These are phyloP conservation scores for Sebastes minor DNA, from an alignment of 2,797 vertebrate species.

Conservation along the genomic window DNA sequence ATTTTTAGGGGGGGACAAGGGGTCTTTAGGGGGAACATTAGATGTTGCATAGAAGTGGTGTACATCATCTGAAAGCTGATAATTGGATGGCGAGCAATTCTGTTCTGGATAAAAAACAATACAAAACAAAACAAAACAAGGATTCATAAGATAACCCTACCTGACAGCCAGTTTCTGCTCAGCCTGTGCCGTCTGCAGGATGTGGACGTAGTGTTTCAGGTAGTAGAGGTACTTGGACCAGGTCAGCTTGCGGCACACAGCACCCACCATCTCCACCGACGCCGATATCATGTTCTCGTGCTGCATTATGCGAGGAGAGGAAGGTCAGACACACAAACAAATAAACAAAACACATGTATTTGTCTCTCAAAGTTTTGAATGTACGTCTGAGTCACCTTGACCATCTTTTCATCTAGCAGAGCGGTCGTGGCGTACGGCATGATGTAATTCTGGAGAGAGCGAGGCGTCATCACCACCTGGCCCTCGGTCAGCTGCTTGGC, in stretches of 20 bases:
- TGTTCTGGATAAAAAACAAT: too few relatives aligned
- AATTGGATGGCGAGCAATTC: too few relatives aligned
- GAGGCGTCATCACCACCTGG: slow-evolving; percentile 85
- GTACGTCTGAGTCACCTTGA: slow-evolving; percentile 83
- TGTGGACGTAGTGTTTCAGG: slow-evolving; percentile 92
- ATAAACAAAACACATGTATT: background rate
- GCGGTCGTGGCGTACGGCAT: slow-evolving; percentile 94
- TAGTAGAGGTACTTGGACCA: slow-evolving; percentile 96
- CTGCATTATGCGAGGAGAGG: slow-evolving; percentile 70
- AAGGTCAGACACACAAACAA: background rate
- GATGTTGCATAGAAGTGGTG: too few relatives aligned
- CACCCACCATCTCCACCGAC: slow-evolving; percentile 91
- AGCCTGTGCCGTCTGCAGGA: slow-evolving; percentile 88
- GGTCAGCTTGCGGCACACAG: slow-evolving; percentile 89
- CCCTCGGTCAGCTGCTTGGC: slow-evolving; percentile 92
- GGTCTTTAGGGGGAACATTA: too few relatives aligned
- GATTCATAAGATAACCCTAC: slow-evolving; percentile 60
- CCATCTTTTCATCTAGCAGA: slow-evolving; percentile 91
- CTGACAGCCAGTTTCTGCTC: slow-evolving; percentile 93
- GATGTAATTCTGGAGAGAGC: slow-evolving; percentile 94
- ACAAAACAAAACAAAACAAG: too few relatives aligned
- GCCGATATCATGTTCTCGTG: slow-evolving; percentile 92
- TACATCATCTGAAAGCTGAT: too few relatives aligned
- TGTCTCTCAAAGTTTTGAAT: background rate
- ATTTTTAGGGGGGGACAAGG: too few relatives aligned